phyloP scores from a whole-genome alignment of 2,113 vertebrate species.

The Cairina moschata region DNA sequence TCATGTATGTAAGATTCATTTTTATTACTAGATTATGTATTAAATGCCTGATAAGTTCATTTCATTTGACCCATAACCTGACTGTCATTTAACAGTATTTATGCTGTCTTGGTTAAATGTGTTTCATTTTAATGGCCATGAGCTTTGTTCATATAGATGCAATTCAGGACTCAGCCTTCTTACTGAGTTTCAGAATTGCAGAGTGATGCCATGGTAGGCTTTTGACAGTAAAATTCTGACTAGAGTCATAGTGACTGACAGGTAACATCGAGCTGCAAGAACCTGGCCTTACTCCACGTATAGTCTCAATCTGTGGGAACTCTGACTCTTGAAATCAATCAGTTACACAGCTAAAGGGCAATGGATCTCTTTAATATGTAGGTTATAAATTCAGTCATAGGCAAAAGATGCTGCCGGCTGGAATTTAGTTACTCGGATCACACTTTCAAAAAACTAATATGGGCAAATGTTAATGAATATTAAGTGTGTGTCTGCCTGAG shows the following conservation, averaged over 20 bases:
- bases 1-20: neutral
- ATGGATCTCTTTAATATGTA: neutral
- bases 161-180: neutral
- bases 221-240: neutral
- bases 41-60: neutral
- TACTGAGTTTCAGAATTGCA: neutral
- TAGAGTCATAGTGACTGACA: accelerated
- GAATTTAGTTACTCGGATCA: neutral
- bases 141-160: neutral
- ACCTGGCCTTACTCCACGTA: accelerated
- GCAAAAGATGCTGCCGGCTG: neutral
- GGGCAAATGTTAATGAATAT: neutral
- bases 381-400: neutral
- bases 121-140: neutral
- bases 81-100: neutral
- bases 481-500: neutral
- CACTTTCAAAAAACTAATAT: neutral
- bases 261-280: neutral
- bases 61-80: neutral
- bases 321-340: neutral
- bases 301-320: neutral
- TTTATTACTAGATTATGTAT: neutral
- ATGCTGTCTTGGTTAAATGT: neutral
- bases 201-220: neutral
- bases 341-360: neutral